Percentiles rank a stretch among this genome's conserved stretches.
These are phyloP conservation scores for Ophion costatus DNA, from an alignment of 2,888 invertebrate species.

Conservation along the genomic window DNA sequence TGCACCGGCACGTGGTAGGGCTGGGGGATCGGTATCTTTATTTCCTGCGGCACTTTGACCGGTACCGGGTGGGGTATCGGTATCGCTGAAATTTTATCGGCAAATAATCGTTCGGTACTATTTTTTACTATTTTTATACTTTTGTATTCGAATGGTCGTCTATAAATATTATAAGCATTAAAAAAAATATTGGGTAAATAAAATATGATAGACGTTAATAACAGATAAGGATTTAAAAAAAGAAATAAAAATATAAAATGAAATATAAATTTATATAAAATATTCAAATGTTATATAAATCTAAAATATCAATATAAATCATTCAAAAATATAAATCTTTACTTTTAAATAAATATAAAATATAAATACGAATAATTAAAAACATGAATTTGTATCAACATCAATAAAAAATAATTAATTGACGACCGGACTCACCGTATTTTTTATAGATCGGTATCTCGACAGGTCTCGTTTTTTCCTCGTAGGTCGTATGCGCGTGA, in stretches of 20 bases:
- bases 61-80: conserved; percentile 86
- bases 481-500: conserved; percentile 77
- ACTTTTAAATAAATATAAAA: background rate
- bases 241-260: no score
- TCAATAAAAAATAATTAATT: conserved; percentile 3
- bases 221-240: no score
- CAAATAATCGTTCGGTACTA: background rate
- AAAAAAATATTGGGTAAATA: no score
- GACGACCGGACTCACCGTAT: conserved; percentile 72
- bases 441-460: conserved; percentile 81
- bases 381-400: background rate
- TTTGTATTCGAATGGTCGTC: background rate
- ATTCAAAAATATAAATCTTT: background rate
- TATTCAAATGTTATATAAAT: no score
- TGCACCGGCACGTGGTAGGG: conserved; percentile 86
- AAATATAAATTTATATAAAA: no score
- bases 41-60: conserved; percentile 85
- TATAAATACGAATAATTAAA: background rate
- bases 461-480: conserved; percentile 78
- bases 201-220: no score
- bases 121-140: background rate
- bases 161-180: no score
- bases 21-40: conserved; percentile 85
- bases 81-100: conserved; percentile 81
- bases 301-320: no score